These are phyloP conservation scores for Eurytoma californica DNA, from an alignment of 2,888 invertebrate species.

Conservation along the genomic window DNA sequence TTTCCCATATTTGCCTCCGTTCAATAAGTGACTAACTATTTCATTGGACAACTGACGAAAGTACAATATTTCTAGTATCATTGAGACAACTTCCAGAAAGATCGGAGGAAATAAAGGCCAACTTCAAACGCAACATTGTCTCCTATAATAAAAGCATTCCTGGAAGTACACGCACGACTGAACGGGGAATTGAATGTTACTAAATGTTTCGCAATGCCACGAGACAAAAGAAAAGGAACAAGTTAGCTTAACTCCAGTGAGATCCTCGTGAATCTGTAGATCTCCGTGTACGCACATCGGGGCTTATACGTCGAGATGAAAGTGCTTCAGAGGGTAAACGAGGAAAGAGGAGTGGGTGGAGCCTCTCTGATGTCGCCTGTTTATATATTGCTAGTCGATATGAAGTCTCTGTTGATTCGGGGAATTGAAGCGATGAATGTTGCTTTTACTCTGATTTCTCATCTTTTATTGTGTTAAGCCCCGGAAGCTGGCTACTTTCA, in stretches of 20 bases:
- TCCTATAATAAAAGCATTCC: slow-evolving; percentile 26
- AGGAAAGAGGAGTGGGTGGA: neutral
- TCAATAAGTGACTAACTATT: neutral
- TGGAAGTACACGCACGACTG: slow-evolving; percentile 24
- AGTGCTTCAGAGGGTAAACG: slow-evolving; percentile 11
- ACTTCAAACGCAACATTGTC: slow-evolving; percentile 16
- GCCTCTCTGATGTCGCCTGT: neutral
- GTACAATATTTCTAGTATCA: neutral
- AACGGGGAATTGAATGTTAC: slow-evolving; percentile 9
- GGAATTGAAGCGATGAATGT: slow-evolving; percentile 9
- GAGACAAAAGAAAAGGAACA: slow-evolving; percentile 10
- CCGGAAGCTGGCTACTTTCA: no score
- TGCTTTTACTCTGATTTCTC: slow-evolving; percentile 6
- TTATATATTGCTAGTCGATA: slow-evolving; percentile 10
- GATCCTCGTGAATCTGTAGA: neutral
- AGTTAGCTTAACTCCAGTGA: slow-evolving; percentile 5
- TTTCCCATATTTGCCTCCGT: no score
- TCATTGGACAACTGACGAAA: neutral
- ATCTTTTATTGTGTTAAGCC: neutral
- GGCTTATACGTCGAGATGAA: slow-evolving; percentile 1
- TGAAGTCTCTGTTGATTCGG: slow-evolving; percentile 28
- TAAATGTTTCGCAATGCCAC: slow-evolving; percentile 15
- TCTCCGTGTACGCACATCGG: neutral
- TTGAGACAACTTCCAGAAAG: neutral
- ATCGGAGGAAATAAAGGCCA: slow-evolving; percentile 2